Base-by-base conservation (phyloP, 2,888 invertebrate species). In the Sussaba pulchella region DNA sequence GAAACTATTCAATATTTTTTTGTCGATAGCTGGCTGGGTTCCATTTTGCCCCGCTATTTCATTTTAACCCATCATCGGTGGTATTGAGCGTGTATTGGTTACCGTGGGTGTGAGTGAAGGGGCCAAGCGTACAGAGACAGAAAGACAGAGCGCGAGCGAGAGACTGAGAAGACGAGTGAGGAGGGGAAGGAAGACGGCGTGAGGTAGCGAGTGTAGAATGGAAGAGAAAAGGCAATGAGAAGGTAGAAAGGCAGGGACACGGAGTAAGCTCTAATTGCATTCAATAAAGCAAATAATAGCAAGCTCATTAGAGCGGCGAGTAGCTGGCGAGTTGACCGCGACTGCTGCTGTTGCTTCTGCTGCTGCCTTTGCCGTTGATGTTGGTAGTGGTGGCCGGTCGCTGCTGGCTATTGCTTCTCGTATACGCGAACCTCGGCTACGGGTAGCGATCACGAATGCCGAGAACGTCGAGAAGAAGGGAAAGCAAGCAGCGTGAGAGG, bases 271-370 rank as follows among this genome's bases (percentile, higher is more conserved):
- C 91, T 91, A 91, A 91, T 91, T 91, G 91, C 90, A 90, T 91
- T 89, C 89, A 90, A 90, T 91, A 91, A 90, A 89, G 89, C 90
- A 91, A 91, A 91, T 91, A 91, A 91, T 91, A 90, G 90, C 90
- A 89, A 91, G 91, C 91, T 90, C 91, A 91, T 91, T 91, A 91
- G 91, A 90, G 89, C 86, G 85, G 86, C 86, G 88, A 87, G 87
- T 85, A 87, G 88, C 86, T 85, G 87, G 86, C 84, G 86, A 88
- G 87, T 88, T 87, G 87, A 88, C 88, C 85, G 82, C 88, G 86
- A 75, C 70, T 74, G 73, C 73, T 64, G 73, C 47, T 64, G 26
- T 47, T 31, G 73, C 41, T 66, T 39, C 17, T 61, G 50, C 21
- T 61, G 85, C n/a, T 52, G 50, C 54, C 43, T 59, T 26, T 75